Conservation (phyloP, 2,888 invertebrate species). For the Apamea sordens region DNA sequence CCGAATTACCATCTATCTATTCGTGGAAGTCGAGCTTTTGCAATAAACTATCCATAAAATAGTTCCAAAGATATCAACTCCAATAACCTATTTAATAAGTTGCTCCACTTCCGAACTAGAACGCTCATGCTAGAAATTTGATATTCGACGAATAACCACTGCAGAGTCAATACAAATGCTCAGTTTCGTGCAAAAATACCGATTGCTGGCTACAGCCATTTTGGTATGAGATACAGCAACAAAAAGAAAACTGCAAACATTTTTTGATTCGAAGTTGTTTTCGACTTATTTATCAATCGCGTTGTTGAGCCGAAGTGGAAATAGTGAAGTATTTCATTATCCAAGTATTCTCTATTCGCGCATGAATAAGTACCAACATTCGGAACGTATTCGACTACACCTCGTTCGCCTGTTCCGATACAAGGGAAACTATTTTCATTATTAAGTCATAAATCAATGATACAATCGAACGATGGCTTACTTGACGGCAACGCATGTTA, state of each 20-base stretch:
- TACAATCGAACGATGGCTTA: conserved; percentile 83
- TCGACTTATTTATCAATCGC: conserved; percentile 67
- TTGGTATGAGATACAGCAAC: conserved; percentile 43
- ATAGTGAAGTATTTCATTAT: conserved; percentile 74
- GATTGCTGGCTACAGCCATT: conserved; percentile 12
- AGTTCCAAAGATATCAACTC: conserved; percentile 51
- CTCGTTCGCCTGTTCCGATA: conserved; percentile 70
- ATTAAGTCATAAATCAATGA: conserved; percentile 88
- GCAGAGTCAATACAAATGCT: conserved; percentile 40
- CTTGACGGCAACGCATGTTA: conserved; percentile 84
- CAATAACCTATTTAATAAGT: conserved; percentile 56
- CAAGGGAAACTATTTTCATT: conserved; percentile 87
- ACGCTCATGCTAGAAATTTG: conserved; percentile 34
- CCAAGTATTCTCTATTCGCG: conserved; percentile 72
- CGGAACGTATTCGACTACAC: conserved; percentile 70
- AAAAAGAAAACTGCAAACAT: conserved; percentile 54
- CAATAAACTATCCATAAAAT: conserved; percentile 45
- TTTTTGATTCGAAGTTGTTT: conserved; percentile 63
- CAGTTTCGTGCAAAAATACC: conserved; percentile 43
- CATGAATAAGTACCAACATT: conserved; percentile 71
- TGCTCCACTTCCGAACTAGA: conserved; percentile 58
- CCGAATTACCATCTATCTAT: neutral
- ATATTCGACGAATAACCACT: conserved; percentile 48
- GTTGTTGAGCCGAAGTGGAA: conserved; percentile 44
- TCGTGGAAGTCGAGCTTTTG: conserved; percentile 22